Evolutionary conservation across 2,113 vertebrate species (phyloP).

Genomic region (Seriola quinqueradiata): DNA sequence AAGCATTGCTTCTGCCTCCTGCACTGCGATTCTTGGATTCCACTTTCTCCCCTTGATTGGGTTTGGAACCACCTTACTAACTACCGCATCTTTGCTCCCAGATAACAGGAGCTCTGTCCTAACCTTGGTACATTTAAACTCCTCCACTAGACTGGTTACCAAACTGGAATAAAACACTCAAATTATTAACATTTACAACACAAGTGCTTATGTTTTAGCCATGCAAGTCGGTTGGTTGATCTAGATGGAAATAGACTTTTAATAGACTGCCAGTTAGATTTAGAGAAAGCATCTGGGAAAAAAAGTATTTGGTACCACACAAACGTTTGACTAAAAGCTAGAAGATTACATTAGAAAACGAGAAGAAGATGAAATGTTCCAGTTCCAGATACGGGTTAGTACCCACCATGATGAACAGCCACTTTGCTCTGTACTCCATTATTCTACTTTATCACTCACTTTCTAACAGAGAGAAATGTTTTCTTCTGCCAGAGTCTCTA

Average conservation of each 20-base stretch:
- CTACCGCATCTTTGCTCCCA: too few species aligned
- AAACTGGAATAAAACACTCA: neutral
- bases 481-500: neutral
- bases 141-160: too few species aligned
- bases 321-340: too few species aligned
- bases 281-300: neutral
- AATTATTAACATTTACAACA: neutral
- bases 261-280: neutral
- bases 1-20: too few species aligned
- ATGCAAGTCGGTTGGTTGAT: neutral
- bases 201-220: neutral
- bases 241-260: neutral
- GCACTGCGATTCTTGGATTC: too few species aligned
- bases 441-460: neutral
- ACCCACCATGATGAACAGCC: too few species aligned
- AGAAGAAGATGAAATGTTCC: neutral
- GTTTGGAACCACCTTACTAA: too few species aligned
- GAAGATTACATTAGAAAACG: too few species aligned
- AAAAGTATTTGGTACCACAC: too few species aligned
- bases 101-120: too few species aligned
- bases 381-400: neutral
- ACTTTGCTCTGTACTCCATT: neutral
- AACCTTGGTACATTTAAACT: too few species aligned
- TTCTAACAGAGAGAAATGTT: neutral
- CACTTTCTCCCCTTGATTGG: too few species aligned